phyloP scores from a whole-genome alignment of 1,140 invertebrate species.

The Acromyrmex heyeri region DNA sequence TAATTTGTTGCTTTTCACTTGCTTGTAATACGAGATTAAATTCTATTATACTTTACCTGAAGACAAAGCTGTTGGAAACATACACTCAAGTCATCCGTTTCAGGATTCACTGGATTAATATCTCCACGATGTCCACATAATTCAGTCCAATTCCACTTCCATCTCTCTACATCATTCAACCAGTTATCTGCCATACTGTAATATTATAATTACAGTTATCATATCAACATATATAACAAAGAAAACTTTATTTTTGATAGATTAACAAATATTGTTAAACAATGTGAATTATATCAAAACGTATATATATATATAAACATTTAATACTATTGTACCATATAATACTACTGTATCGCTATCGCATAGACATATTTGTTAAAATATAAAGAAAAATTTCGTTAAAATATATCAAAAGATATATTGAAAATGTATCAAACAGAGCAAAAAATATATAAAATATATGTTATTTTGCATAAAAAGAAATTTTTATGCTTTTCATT shows the following conservation, averaged over 20 bases:
- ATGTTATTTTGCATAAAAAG: background rate
- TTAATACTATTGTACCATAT: too few relatives aligned
- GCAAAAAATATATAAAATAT: background rate
- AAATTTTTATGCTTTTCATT: background rate
- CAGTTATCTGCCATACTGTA: constrained; percentile 68
- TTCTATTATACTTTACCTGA: constrained; percentile 84
- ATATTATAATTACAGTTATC: constrained; percentile 18
- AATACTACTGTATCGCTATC: background rate
- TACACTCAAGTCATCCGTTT: constrained; percentile 91
- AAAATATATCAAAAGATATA: constrained; percentile 8
- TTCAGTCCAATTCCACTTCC: constrained; percentile 91
- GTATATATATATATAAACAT: background rate
- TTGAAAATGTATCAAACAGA: constrained; percentile 8
- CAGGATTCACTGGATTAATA: constrained; percentile 89
- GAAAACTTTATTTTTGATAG: constrained; percentile 22
- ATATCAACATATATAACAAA: background rate
- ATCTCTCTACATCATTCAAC: constrained; percentile 58
- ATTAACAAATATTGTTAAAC: constrained; percentile 47
- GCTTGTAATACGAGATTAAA: constrained; percentile 35
- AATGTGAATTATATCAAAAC: background rate
- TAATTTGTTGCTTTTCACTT: constrained; percentile 3
- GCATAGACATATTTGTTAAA: background rate
- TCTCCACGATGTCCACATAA: constrained; percentile 90
- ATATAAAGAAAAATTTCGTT: background rate
- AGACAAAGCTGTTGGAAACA: constrained; percentile 94